Base-by-base conservation (phyloP, 2,888 invertebrate genomes). In the Oscheius onirici region DNA sequence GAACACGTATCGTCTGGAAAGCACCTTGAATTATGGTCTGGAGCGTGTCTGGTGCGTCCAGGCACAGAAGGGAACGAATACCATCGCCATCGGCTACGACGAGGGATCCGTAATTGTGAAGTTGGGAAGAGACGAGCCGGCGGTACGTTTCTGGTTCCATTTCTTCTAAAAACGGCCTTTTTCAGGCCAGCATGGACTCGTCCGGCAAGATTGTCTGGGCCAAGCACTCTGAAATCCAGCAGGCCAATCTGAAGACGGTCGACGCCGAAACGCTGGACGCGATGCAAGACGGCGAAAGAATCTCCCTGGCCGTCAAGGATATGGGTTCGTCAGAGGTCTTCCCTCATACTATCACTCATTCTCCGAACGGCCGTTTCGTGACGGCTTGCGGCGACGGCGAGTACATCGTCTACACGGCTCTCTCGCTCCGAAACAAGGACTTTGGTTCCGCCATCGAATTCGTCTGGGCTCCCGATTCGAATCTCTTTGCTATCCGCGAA, bases 301-400 rank as follows among this genome's bases (percentile, higher is more conserved):
- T 99, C 15, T 94, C 96, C 0, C 92, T 99, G 0, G 93, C 93
- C 2, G 94, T 97, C 0, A 99, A 99, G 88, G 99, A 99, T 87
- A 95, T 99, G 94, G 99, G 99, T 1, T 94, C 95, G 6, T 99
- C 97, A 88, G 99, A 99, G 89, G 96, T 99, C 76, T 99, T 97
- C 88, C 99, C 99, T 0, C 99, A 99, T 88, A 96, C 95, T 0
- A 94, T 99, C 77, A 93, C 94, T 34, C 99, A 99, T 89, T 99
- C 97, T 89, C 96, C 97, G 0, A 99, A 99, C 88, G 99, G 99
- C 17, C 92, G 82, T 20, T 82, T 80, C 58, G 92, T 94, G 3
- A 97, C 97, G 0, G 97, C 97, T 1, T 99, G 99, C 87, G 99
- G 99, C 1, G 99, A 99, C 89, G 99, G 99, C 15, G 99, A 99